Conservation (phyloP, 2,888 invertebrate genomes). For the Alentia gelatinosa region DNA sequence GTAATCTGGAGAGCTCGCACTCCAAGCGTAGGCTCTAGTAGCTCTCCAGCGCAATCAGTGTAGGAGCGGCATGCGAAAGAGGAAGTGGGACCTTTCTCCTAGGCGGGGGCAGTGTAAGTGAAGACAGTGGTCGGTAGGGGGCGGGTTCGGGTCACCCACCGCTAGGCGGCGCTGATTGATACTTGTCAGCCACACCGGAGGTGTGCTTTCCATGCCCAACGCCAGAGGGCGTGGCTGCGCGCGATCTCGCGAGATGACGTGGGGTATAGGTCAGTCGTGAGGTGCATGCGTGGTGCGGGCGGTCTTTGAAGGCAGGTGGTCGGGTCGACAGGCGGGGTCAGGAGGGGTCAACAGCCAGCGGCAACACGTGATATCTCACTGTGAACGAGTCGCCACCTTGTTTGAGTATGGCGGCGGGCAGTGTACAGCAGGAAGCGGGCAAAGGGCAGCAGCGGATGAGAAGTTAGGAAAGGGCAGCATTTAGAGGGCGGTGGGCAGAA, state of each 20-base stretch:
- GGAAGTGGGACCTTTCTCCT: background rate
- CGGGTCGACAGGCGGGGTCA: background rate
- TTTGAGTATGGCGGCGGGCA: background rate
- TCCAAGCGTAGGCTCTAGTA: background rate
- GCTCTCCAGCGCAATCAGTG: background rate
- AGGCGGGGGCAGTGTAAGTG: background rate
- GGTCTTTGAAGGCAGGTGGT: background rate
- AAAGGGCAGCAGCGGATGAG: background rate
- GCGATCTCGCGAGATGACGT: no score
- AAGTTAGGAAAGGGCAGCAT: no score
- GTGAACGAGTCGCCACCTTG: background rate
- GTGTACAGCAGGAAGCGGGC: background rate
- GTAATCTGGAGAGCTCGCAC: background rate
- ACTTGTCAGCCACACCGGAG: slow-evolving; percentile 3
- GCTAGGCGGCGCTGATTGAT: background rate
- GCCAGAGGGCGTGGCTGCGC: background rate
- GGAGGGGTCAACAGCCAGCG: background rate
- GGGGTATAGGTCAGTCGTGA: slow-evolving; percentile 28
- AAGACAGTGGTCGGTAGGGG: background rate
- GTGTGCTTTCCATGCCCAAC: background rate
- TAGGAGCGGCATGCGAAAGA: background rate
- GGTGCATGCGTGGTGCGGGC: background rate
- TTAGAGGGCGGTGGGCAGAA: no score
- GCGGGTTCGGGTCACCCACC: background rate
- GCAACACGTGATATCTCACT: slow-evolving; percentile 3